Evolutionary conservation across 2,113 vertebrate genomes (phyloP).

Genomic region (Misgurnus mizolepis): DNA sequence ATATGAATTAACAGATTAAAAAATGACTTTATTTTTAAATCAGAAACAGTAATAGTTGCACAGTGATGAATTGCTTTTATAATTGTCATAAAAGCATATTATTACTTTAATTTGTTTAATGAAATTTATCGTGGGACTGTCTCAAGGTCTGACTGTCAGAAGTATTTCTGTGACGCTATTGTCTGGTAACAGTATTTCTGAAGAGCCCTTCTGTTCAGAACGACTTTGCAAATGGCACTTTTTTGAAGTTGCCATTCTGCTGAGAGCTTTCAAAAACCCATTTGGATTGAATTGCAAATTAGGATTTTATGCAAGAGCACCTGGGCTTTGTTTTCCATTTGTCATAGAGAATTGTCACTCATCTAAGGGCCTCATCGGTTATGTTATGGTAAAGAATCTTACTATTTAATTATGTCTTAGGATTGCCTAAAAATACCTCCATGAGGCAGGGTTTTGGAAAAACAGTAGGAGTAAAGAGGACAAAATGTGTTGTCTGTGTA

Average conservation of each 20-base stretch:
- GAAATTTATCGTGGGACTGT: not conserved
- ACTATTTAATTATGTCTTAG: not conserved
- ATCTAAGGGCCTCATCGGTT: not conserved
- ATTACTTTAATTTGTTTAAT: too few species aligned
- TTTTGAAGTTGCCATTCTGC: conserved; percentile 15
- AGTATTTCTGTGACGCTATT: not conserved
- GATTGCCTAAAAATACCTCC: not conserved
- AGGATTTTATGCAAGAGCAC: conserved; percentile 33
- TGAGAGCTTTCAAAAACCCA: conserved; percentile 3
- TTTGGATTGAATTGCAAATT: conserved; percentile 33
- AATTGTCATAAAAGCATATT: too few species aligned
- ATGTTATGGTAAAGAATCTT: not conserved
- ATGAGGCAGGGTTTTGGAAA: not conserved
- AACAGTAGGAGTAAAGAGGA: not conserved
- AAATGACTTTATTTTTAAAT: too few species aligned
- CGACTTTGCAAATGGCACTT: not conserved
- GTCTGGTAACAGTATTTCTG: not conserved
- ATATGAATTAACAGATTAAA: too few species aligned
- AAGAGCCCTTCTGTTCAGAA: conserved; percentile 30
- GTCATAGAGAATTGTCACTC: not conserved
- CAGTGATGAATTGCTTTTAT: too few species aligned
- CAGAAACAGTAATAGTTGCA: too few species aligned
- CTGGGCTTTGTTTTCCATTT: conserved; percentile 23
- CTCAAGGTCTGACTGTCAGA: not conserved
- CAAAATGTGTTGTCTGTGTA: too few species aligned